These are phyloP conservation scores for Pherbina coryleti DNA, from an alignment of 2,888 invertebrate species.

Conservation along the genomic window DNA sequence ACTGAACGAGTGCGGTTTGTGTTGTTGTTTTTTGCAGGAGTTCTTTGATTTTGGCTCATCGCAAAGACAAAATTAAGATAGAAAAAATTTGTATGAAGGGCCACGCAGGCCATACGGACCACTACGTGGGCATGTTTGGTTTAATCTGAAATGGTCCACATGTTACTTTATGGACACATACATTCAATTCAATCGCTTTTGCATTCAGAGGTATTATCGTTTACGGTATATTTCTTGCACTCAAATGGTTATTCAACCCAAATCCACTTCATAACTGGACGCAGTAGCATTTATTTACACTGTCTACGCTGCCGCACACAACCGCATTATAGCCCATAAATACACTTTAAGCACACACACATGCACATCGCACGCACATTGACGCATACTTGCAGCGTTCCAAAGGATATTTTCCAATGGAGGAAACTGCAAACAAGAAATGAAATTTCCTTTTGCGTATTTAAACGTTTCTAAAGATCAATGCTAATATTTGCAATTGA, in stretches of 20 bases:
- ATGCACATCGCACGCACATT: neutral
- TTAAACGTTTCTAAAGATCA: constrained; percentile 47
- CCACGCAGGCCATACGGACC: too few species aligned
- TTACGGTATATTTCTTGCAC: neutral
- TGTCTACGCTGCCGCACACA: neutral
- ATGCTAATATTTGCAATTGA: constrained; percentile 48
- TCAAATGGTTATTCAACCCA: constrained; percentile 27
- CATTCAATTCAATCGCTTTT: neutral
- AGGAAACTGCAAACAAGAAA: constrained; percentile 40
- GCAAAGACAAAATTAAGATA: too few species aligned
- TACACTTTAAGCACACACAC: neutral
- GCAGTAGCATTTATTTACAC: constrained; percentile 16
- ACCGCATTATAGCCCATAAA: neutral
- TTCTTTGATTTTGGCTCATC: too few species aligned
- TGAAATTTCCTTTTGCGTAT: constrained; percentile 42
- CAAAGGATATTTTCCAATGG: constrained; percentile 13
- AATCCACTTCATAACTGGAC: neutral
- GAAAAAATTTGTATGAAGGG: too few species aligned
- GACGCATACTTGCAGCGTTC: neutral
- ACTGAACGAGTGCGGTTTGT: too few species aligned
- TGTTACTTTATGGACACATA: too few species aligned
- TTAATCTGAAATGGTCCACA: too few species aligned
- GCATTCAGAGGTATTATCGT: neutral
- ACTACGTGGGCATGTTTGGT: too few species aligned
- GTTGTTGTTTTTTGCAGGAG: too few species aligned